Evolutionary conservation across 2,113 vertebrate species (phyloP), one percentile per base, ranked within the genome.

Genomic region (Apus apus): DNA sequence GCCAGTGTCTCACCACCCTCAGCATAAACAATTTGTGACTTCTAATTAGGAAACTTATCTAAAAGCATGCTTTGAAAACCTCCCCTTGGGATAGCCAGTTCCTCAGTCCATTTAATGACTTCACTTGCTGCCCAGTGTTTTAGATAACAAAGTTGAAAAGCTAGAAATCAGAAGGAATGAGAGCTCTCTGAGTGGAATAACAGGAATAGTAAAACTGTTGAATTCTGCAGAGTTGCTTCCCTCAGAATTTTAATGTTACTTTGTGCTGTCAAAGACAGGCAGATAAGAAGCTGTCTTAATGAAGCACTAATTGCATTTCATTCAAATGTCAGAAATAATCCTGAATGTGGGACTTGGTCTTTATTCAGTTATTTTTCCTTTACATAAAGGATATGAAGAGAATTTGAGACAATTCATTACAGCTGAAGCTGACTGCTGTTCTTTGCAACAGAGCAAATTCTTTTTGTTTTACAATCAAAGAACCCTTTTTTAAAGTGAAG

Each of bases 221-320:
- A 84, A 79, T 94, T 95, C 71, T 90, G 90, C 40, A 74, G 64
- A 85, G 65, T 78, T 92, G 72, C 61, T 89, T 96, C 93, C 46
- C 60, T 93, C 50, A 75, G 95, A 95, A 96, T 96, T 96, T 97
- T 94, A 95, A 92, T 93, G 86, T 88, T 72, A 92, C 86, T 94
- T 96, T 71, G 81, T 95, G 91, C 89, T 91, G 89, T 97, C 91
- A 95, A 94, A 95, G 77, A 71, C 89, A 93, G 77, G 74, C 89
- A 95, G 94, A 94, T 96, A 96, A 96, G 95, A 96, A 96, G 93
- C 91, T 95, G 89, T 73, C 95, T 94, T 96, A 96, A 95, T 95
- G 93, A 97, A 96, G 78, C 71, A 34, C 91, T 96, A 96, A 94
- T 97, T 96, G 74, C 93, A 73, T 85, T 94, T 77, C 93, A 96